phyloP scores from a whole-genome alignment of 2,888 invertebrate genomes.

The Odontomyia ornata region DNA sequence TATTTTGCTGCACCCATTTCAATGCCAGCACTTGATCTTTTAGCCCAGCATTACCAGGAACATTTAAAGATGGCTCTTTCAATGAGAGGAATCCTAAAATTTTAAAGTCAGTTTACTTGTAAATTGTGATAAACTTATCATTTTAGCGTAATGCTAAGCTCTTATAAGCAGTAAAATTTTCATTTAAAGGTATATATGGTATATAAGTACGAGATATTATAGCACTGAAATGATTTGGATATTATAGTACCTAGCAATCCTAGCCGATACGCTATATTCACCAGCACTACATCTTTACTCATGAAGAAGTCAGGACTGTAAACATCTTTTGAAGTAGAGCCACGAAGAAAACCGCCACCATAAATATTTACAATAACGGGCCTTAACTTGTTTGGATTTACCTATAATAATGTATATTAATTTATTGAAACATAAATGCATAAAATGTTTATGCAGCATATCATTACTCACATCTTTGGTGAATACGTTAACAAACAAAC shows the following conservation, averaged over 20 bases:
- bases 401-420: slow-evolving; percentile 52
- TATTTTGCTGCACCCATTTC: slow-evolving; percentile 66
- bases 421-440: no score
- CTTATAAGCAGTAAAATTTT: no score
- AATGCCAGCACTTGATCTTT: slow-evolving; percentile 67
- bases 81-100: slow-evolving; percentile 65
- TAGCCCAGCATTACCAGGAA: slow-evolving; percentile 67
- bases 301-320: slow-evolving; percentile 65
- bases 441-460: no score
- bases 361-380: slow-evolving; percentile 66
- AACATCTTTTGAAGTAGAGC: slow-evolving; percentile 62
- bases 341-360: slow-evolving; percentile 65
- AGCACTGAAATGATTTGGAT: no score
- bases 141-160: no score
- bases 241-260: slow-evolving; percentile 64
- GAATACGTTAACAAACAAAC: slow-evolving; percentile 34
- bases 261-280: slow-evolving; percentile 65
- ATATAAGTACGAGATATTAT: no score
- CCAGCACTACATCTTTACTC: slow-evolving; percentile 64
- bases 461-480: slow-evolving; percentile 33
- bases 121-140: no score
- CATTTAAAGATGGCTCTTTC: slow-evolving; percentile 63
- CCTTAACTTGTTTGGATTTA: slow-evolving; percentile 55
- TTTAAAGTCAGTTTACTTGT: no score
- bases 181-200: no score